phyloP scores from a whole-genome alignment of 2,888 invertebrate species.

The Xestoiulus laeticollis region DNA sequence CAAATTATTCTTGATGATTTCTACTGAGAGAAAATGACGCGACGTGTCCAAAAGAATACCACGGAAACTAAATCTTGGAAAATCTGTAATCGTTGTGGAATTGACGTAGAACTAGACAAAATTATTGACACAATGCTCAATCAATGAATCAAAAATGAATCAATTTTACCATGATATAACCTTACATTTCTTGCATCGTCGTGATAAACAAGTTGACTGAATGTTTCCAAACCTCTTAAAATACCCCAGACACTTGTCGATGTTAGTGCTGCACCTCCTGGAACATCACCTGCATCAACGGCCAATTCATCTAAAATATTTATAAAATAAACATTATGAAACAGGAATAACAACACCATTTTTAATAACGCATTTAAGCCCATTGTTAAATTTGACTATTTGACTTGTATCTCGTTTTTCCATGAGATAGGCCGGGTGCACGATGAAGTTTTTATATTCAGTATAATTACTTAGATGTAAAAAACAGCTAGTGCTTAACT shows the following conservation, averaged over 20 bases:
- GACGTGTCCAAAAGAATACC: slow-evolving; percentile 88
- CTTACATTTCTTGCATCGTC: slow-evolving; percentile 56
- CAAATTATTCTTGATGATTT: slow-evolving; percentile 68
- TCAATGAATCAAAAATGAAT: no score
- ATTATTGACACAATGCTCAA: no score
- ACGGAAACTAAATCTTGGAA: slow-evolving; percentile 81
- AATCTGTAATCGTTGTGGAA: slow-evolving; percentile 75
- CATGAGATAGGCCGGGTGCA: no score
- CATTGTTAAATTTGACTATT: no score
- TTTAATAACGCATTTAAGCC: no score
- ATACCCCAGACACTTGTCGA: slow-evolving; percentile 64
- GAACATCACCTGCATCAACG: slow-evolving; percentile 56
- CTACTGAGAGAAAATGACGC: slow-evolving; percentile 81
- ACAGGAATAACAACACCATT: neutral
- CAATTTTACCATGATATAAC: no score
- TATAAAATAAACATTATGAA: neutral
- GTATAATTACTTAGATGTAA: no score
- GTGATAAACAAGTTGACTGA: slow-evolving; percentile 66
- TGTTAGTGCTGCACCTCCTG: slow-evolving; percentile 55
- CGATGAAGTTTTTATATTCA: no score
- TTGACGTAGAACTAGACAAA: slow-evolving; percentile 72
- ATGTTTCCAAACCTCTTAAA: slow-evolving; percentile 67
- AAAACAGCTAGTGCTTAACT: no score
- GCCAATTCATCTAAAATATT: slow-evolving; percentile 56
- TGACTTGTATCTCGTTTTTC: no score